Conservation (phyloP, 2,888 invertebrate species). For the Stenodera caucasica region DNA sequence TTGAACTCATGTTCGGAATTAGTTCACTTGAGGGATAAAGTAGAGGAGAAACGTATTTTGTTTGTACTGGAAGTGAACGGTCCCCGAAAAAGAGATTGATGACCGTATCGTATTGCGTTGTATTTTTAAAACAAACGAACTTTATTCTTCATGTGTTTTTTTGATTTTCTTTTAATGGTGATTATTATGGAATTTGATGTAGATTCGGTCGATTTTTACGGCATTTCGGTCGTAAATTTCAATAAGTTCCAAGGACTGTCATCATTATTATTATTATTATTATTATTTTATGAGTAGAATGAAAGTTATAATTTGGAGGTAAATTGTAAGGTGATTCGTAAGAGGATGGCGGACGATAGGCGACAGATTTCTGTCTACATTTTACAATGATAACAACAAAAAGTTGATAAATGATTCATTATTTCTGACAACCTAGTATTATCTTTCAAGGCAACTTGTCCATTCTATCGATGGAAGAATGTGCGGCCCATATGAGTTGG, state of each 20-base stretch:
- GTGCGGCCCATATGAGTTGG: background rate
- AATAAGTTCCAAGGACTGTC: too few species aligned
- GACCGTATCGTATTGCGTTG: constrained; percentile 25
- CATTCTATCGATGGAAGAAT: background rate
- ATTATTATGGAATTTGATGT: too few species aligned
- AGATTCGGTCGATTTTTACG: too few species aligned
- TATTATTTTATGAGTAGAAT: too few species aligned
- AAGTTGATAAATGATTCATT: constrained; percentile 3
- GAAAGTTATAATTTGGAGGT: too few species aligned
- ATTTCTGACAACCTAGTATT: constrained; percentile 4
- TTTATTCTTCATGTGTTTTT: background rate
- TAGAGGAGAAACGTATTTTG: background rate
- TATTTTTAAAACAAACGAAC: constrained; percentile 22
- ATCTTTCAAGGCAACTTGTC: constrained; percentile 2
- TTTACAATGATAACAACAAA: background rate
- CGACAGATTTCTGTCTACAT: constrained; percentile 2
- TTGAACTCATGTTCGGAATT: background rate
- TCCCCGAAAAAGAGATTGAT: constrained; percentile 21
- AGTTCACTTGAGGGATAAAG: background rate
- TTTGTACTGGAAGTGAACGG: background rate
- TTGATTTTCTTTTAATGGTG: too few species aligned
- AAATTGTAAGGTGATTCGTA: too few species aligned
- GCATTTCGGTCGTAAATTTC: too few species aligned
- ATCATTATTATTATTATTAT: too few species aligned
- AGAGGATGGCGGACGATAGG: background rate